Percentiles rank a stretch among this genome's conserved stretches.
Evolutionary conservation across 2,888 invertebrate species (phyloP).

Genomic region (Entomobrya multifasciata): DNA sequence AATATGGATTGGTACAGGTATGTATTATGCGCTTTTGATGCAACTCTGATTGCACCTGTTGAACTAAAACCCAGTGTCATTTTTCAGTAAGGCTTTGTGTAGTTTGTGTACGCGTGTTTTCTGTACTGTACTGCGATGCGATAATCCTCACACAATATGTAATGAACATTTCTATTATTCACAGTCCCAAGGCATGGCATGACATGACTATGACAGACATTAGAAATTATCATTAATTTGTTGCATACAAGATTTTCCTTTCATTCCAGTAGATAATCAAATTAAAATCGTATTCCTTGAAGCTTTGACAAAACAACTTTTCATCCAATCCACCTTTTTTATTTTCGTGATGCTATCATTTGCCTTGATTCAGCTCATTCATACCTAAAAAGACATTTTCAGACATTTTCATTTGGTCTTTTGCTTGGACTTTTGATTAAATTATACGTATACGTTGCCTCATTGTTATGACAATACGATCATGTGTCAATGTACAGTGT

Average conservation of each 20-base stretch:
- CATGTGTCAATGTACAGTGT: neutral
- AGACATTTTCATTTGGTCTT: neutral
- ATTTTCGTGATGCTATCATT: neutral
- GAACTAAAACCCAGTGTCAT: neutral
- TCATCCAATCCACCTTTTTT: neutral
- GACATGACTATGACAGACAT: neutral
- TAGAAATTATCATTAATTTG: neutral
- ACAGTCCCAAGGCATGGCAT: neutral
- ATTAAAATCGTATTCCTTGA: constrained; percentile 7
- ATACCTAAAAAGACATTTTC: neutral
- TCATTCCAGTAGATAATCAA: constrained; percentile 1
- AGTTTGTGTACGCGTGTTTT: no score
- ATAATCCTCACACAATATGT: no score
- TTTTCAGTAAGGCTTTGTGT: neutral
- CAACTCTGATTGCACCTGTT: neutral
- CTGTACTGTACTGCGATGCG: no score
- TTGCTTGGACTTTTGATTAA: constrained; percentile 40
- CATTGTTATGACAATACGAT: constrained; percentile 25
- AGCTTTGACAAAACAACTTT: neutral
- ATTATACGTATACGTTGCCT: neutral
- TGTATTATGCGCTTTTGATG: constrained; percentile 65
- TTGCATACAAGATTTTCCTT: neutral
- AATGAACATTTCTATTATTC: no score
- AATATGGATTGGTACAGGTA: constrained; percentile 86
- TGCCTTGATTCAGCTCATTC: no score